A percentile compares a stretch with the other conserved stretches of the same genome.
These are phyloP conservation scores for Sphaeridia pumilis DNA, from an alignment of 2,888 invertebrate genomes.

Conservation along the genomic window DNA sequence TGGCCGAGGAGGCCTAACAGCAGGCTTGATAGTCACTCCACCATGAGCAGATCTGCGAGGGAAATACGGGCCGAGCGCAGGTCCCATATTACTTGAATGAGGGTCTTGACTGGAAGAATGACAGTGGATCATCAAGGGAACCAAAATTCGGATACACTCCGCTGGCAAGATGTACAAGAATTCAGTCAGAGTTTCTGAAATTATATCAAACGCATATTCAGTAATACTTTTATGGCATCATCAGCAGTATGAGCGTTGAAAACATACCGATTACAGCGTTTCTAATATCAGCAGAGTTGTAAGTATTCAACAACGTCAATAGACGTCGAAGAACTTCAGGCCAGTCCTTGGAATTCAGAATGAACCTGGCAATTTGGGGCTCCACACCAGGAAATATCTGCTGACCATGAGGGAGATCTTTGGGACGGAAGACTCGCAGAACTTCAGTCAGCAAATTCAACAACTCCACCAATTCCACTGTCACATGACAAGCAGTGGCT, in stretches of 20 bases:
- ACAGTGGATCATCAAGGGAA: constrained; percentile 73
- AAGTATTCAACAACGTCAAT: constrained; percentile 75
- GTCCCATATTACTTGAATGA: constrained; percentile 49
- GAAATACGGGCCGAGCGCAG: constrained; percentile 59
- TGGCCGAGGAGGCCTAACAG: constrained; percentile 58
- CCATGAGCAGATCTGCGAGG: constrained; percentile 47
- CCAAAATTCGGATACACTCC: constrained; percentile 67
- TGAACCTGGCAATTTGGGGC: constrained; percentile 28
- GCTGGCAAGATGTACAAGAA: constrained; percentile 63
- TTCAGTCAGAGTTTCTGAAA: constrained; percentile 60
- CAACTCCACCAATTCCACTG: constrained; percentile 70
- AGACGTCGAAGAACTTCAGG: constrained; percentile 75
- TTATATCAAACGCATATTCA: constrained; percentile 2
- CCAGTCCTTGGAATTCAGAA: constrained; percentile 58
- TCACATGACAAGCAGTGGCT: constrained; percentile 77
- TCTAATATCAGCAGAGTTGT: constrained; percentile 73
- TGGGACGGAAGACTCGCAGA: constrained; percentile 31
- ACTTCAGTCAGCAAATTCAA: constrained; percentile 44
- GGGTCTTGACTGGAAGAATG: constrained; percentile 63
- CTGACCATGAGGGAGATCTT: constrained; percentile 28
- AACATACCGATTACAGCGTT: constrained; percentile 59
- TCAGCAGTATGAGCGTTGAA: not conserved
- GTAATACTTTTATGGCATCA: not conserved
- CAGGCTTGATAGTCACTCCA: constrained; percentile 51
- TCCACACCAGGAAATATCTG: constrained; percentile 25